A percentile compares a stretch with the other conserved stretches of the same genome.
phyloP scores from a whole-genome alignment of 2,113 vertebrate species.

The Solenodon paradoxus region DNA sequence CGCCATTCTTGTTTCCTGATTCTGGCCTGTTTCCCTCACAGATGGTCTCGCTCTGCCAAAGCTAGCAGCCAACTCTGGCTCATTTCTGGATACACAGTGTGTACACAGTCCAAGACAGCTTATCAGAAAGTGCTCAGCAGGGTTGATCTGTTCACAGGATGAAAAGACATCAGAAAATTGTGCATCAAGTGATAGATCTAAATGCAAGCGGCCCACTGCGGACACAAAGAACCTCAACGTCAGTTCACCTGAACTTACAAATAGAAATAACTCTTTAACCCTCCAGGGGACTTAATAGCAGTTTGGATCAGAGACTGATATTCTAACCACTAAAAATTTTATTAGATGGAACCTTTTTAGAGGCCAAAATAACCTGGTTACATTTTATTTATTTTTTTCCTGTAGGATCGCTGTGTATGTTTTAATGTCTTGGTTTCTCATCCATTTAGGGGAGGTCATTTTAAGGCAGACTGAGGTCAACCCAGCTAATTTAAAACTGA shows the following conservation, averaged over 20 bases:
- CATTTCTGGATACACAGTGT: background rate
- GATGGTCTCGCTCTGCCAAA: background rate
- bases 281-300: background rate
- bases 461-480: background rate
- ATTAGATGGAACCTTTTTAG: background rate
- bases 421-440: background rate
- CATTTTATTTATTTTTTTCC: background rate
- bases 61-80: background rate
- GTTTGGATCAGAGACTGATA: background rate
- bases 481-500: background rate
- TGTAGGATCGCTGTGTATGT: background rate
- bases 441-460: background rate
- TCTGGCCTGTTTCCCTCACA: background rate
- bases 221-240: background rate
- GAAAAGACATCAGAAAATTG: background rate
- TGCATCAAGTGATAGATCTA: background rate
- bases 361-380: background rate
- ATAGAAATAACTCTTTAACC: background rate
- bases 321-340: conserved; percentile 18
- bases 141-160: background rate
- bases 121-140: background rate
- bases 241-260: background rate
- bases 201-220: background rate
- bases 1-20: background rate
- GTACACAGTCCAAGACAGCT: too few relatives aligned